phyloP scores from a whole-genome alignment of 1,140 invertebrate species.

The Plectrocnemia conspersa region DNA sequence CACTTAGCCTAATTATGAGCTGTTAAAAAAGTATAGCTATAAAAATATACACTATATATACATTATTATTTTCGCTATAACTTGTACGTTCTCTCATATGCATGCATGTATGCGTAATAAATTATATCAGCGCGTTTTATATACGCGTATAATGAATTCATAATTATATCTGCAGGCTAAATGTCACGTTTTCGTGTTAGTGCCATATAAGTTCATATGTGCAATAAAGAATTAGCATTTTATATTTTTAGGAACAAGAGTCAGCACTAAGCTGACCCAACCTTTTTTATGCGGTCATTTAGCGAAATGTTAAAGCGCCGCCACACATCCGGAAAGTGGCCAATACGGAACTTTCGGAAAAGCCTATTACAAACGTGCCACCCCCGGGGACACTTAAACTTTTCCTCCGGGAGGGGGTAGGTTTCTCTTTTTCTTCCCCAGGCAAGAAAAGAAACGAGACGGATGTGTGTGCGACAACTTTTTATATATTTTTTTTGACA shows the following conservation, averaged over 20 bases:
- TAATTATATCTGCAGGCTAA: too few relatives aligned
- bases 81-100: too few relatives aligned
- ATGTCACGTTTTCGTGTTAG: too few relatives aligned
- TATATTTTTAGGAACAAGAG: not conserved
- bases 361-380: conserved; percentile 2
- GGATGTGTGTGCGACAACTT: conserved; percentile 1
- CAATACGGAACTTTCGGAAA: not conserved
- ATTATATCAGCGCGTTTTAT: too few relatives aligned
- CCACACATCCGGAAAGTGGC: conserved; percentile 1
- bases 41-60: too few relatives aligned
- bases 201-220: too few relatives aligned
- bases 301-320: conserved; percentile 4
- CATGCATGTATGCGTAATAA: too few relatives aligned
- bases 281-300: conserved; percentile 9
- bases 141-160: too few relatives aligned
- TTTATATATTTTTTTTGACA: too few relatives aligned
- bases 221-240: conserved; percentile 11
- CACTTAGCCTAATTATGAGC: too few relatives aligned
- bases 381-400: conserved; percentile 2
- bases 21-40: too few relatives aligned
- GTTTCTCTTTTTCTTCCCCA: not conserved
- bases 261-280: not conserved
- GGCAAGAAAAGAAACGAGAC: not conserved
- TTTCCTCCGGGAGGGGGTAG: not conserved
- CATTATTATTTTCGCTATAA: too few relatives aligned